Evolutionary conservation across 2,797 vertebrate genomes (phyloP).

Genomic region (Schizopygopsis pylzovi): DNA sequence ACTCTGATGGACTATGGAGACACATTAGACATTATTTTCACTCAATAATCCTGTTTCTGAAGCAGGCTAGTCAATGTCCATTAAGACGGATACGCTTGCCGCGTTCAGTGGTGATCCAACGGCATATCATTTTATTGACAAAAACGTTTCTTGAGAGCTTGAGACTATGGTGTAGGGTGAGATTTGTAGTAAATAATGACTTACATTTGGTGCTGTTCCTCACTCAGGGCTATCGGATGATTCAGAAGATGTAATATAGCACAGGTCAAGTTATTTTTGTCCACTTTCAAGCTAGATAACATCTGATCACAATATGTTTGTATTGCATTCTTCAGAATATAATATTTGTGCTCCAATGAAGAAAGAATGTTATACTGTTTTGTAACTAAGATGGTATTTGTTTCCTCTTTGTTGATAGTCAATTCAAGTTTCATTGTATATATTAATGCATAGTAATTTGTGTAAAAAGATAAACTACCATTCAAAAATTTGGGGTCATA

Average conservation of each 20-base stretch:
- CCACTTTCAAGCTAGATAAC: neutral
- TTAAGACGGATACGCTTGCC: neutral
- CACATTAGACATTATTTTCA: constrained; percentile 12
- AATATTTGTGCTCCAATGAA: neutral
- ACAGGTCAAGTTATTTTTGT: neutral
- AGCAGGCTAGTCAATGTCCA: constrained; percentile 11
- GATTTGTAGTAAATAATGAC: neutral
- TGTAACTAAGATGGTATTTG: neutral
- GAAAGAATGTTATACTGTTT: neutral
- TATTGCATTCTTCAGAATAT: neutral
- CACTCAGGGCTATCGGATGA: neutral
- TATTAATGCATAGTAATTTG: neutral
- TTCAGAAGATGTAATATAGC: neutral
- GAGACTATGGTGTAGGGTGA: too few relatives aligned
- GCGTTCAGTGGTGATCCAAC: neutral
- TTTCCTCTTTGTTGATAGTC: neutral
- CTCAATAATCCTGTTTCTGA: constrained; percentile 37
- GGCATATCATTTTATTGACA: neutral
- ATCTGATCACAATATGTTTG: neutral
- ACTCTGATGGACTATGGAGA: constrained; percentile 25
- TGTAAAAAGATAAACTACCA: neutral
- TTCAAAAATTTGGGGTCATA: neutral
- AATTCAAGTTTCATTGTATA: neutral
- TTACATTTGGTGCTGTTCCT: neutral
- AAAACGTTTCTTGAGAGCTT: too few relatives aligned